Base-by-base conservation (phyloP, 2,113 vertebrate species). In the Nesoenas mayeri region DNA sequence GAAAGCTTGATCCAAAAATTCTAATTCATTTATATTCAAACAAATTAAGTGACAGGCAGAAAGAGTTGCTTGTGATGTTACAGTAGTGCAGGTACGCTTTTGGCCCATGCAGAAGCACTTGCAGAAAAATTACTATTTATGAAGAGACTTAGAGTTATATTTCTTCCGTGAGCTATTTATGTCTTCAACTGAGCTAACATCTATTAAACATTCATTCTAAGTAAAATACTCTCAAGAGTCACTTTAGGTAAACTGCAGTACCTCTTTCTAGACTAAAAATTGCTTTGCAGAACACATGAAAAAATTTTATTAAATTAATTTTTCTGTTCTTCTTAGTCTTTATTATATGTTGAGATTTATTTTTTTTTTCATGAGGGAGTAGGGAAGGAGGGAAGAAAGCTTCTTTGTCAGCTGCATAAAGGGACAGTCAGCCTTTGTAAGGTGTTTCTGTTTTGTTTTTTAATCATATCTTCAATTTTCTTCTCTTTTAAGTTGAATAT, bases 191-290 rank as follows among this genome's bases (percentile, higher is more conserved):
- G 79, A 92, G 57, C 66, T 93, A 92, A 89, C 83, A 79, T 93
- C 80, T 95, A 93, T 95, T 95, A 96, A 96, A 86, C 88, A 85
- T 95, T 91, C 17, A 89, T 93, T 92, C 61, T 16, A 40, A 84
- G 77, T 91, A 84, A 85, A 96, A 87, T 79, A 91, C 66, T 32
- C 77, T 85, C 47, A 72, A 90, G 90, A 94, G 80, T 95, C 91
- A 82, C 47, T 95, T 94, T 91, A 80, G 79, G 88, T 90, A 70
- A 96, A 79, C 69, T 81, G 64, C 57, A 93, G 31, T 93, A 44
- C 70, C 44, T 93, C 53, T 88, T 88, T 80, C 88, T 85, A 66
- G 74, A 51, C 66, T 81, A 72, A 91, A 92, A 95, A 85, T 85
- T 70, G 40, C 82, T 91, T 65, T 86, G 53, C 79, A 73, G 78